Percentiles rank a stretch among this genome's conserved stretches.
Evolutionary conservation across 2,888 invertebrate genomes (phyloP).

Genomic region (Oxystoma pomonae): DNA sequence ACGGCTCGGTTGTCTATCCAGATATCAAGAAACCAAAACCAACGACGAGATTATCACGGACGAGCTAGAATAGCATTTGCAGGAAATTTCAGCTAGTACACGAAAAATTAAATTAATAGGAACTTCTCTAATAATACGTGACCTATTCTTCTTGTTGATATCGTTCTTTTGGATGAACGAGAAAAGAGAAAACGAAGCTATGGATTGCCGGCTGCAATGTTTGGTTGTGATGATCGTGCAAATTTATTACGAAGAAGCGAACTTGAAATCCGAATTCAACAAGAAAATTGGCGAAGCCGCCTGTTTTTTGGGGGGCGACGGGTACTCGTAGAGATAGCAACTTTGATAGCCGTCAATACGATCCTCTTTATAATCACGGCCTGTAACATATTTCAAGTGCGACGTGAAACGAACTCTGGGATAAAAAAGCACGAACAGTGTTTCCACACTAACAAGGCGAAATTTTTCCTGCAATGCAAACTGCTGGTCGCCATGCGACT

Average conservation of each 20-base stretch:
- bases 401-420: background rate
- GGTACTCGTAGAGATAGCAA: background rate
- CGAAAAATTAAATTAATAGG: too few relatives aligned
- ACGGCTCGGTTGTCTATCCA: slow-evolving; percentile 43
- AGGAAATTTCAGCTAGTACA: too few relatives aligned
- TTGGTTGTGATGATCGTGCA: background rate
- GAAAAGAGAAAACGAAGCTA: too few relatives aligned
- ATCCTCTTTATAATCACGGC: background rate
- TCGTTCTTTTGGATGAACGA: slow-evolving; percentile 84
- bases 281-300: background rate
- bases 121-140: too few relatives aligned
- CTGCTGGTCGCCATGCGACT: slow-evolving; percentile 83
- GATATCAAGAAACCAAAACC: background rate
- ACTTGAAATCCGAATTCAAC: background rate
- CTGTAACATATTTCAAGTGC: background rate
- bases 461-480: slow-evolving; percentile 75
- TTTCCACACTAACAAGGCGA: slow-evolving; percentile 36
- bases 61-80: background rate
- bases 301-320: background rate
- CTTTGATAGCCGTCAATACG: background rate
- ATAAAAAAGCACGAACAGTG: background rate
- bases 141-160: too few relatives aligned
- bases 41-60: background rate
- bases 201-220: too few relatives aligned
- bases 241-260: background rate